These are phyloP conservation scores for Dicyrtoma fusca DNA, from an alignment of 2,888 invertebrate genomes.

Conservation along the genomic window DNA sequence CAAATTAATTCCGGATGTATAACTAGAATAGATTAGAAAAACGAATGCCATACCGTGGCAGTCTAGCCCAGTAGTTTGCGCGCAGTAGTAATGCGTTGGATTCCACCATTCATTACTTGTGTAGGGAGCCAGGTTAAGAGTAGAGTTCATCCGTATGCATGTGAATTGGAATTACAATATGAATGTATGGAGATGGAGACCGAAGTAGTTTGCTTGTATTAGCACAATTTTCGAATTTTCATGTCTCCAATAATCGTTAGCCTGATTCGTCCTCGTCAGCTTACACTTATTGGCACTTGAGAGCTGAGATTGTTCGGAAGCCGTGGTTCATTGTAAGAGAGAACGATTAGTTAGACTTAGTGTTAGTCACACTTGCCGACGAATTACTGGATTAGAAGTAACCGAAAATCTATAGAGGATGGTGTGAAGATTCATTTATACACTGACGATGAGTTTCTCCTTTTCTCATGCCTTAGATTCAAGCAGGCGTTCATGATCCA, in stretches of 20 bases:
- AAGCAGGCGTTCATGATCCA: slow-evolving; percentile 57
- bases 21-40: slow-evolving; percentile 26
- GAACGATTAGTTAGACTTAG: slow-evolving; percentile 9
- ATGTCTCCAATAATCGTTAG: no score
- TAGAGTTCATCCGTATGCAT: neutral
- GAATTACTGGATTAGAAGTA: slow-evolving; percentile 19
- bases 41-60: slow-evolving; percentile 1
- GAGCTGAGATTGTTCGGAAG: no score
- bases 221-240: no score
- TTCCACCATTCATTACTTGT: neutral
- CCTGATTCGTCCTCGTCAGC: no score
- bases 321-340: no score
- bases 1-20: slow-evolving; percentile 34
- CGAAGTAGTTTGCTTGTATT: no score
- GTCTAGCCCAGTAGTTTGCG: slow-evolving; percentile 19
- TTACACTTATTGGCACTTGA: no score
- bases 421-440: slow-evolving; percentile 4
- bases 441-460: neutral
- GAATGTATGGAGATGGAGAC: neutral
- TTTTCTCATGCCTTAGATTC: slow-evolving; percentile 49
- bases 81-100: neutral
- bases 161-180: neutral
- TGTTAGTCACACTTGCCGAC: slow-evolving; percentile 11
- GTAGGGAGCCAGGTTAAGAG: neutral
- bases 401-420: slow-evolving; percentile 6